phyloP scores from a whole-genome alignment of 2,888 invertebrate genomes.

The Drosophila multiciliata region DNA sequence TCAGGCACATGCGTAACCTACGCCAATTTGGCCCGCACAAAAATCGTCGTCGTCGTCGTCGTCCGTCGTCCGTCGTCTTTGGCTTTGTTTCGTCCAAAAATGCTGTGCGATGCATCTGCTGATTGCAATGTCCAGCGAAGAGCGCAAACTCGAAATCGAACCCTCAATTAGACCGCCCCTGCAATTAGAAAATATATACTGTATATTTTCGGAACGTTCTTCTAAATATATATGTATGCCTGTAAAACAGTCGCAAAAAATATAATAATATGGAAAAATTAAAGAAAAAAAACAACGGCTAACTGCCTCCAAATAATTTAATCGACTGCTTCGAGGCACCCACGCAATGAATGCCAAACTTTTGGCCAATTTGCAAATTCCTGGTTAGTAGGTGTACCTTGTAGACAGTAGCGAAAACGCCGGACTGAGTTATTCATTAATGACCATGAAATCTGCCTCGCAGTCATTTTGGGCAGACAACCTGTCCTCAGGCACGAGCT shows the following conservation, averaged over 20 bases:
- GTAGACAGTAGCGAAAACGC: conserved; percentile 27
- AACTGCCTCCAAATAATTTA: conserved; percentile 50
- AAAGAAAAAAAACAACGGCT: background rate
- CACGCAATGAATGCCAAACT: conserved; percentile 63
- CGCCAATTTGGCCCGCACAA: conserved; percentile 74
- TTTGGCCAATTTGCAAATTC: conserved; percentile 63
- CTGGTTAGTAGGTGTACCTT: conserved; percentile 39
- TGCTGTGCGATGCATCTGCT: conserved; percentile 76
- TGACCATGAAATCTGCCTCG: conserved; percentile 82
- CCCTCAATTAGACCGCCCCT: conserved; percentile 82
- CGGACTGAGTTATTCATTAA: conserved; percentile 57
- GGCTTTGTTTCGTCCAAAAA: conserved; percentile 40
- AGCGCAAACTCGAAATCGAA: conserved; percentile 46
- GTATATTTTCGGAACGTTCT: conserved; percentile 21
- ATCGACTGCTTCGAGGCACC: conserved; percentile 59
- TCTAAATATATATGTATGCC: background rate
- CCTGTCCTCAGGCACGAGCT: conserved; percentile 59
- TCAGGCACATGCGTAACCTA: conserved; percentile 75
- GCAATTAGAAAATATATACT: conserved; percentile 67
- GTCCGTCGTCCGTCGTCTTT: background rate
- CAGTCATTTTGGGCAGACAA: conserved; percentile 65
- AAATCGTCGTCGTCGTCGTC: conserved; percentile 34
- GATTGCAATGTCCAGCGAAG: conserved; percentile 57
- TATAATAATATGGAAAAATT: background rate
- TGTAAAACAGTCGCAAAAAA: conserved; percentile 12